Base-by-base conservation (phyloP, 1,140 invertebrate genomes). In the Lasioglossum baleicum region DNA sequence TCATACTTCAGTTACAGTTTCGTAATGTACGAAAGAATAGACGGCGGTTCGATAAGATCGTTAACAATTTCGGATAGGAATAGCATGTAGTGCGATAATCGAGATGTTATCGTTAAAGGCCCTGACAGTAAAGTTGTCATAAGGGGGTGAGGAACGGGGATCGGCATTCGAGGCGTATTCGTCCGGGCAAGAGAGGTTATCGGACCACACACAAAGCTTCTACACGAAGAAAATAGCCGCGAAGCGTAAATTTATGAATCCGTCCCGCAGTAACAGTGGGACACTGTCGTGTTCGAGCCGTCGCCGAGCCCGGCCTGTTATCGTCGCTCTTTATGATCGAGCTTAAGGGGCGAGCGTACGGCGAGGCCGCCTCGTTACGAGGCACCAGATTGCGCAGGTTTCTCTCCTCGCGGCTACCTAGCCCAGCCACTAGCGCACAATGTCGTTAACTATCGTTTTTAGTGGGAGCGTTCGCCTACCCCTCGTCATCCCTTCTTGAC, bases 291-390 rank as follows among this genome's bases (percentile, higher is more conserved):
- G 65, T 65, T 58, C 80, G 64, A 74, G 68, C 63, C 76, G 80
- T 74, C 60, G 78, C 66, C 64, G 70, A 48, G 68, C 48, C 58
- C 51, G 58, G 74, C 81, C 73, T 78, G 85, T 86, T 86, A 86
- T 86, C 73, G 77, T 83, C 71, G 81, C 75, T 86, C 84, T 86
- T 87, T 87, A 87, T 82, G 82, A 86, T 86, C 85, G 75, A 86
- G 83, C 83, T 86, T 86, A 81, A 83, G 69, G 75, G 53, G 7
- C 81, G 69, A 60, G 31, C 72, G 73, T 72, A 68, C 61, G 67
- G 66, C 20, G 58, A 56, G 61, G n/a, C 56, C 82, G 51, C 61
- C 64, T 84, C 83, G 44, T 81, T 84, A 85, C 82, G 82, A 80
- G 60, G 26, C 69, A 48, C 77, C 65, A 76, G 68, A 84, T 84